A percentile compares a stretch with the other conserved stretches of the same genome.
Evolutionary conservation across 2,113 vertebrate genomes (phyloP).

Genomic region (Chaetops frenatus): DNA sequence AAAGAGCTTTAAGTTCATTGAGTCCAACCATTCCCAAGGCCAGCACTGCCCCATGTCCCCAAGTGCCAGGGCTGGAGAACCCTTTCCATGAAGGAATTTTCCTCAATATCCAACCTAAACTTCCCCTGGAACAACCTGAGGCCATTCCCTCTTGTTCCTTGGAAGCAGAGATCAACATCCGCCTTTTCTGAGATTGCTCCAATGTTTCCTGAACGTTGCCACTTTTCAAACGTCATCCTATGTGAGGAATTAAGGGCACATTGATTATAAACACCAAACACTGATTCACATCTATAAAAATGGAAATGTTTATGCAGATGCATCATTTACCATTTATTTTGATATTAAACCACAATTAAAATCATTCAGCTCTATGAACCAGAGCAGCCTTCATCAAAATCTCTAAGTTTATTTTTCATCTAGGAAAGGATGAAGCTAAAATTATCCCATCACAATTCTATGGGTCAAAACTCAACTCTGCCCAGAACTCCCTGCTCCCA

Average conservation of each 20-base stretch:
- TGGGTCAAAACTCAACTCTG: neutral
- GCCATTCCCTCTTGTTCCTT: neutral
- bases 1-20: neutral
- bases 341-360: neutral
- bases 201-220: neutral
- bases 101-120: neutral
- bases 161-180: neutral
- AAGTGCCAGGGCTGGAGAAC: neutral
- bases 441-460: neutral
- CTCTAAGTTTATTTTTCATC: neutral
- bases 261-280: neutral
- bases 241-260: neutral
- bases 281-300: neutral
- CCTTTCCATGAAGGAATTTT: neutral
- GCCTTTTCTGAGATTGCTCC: neutral
- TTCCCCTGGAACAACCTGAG: neutral
- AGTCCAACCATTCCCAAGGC: neutral
- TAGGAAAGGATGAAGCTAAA: neutral
- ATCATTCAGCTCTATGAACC: neutral
- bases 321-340: neutral
- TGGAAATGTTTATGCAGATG: neutral
- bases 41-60: neutral
- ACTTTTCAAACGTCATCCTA: neutral
- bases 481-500: neutral
- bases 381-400: neutral